phyloP scores from a whole-genome alignment of 2,797 vertebrate species.

The Catharus ustulatus region DNA sequence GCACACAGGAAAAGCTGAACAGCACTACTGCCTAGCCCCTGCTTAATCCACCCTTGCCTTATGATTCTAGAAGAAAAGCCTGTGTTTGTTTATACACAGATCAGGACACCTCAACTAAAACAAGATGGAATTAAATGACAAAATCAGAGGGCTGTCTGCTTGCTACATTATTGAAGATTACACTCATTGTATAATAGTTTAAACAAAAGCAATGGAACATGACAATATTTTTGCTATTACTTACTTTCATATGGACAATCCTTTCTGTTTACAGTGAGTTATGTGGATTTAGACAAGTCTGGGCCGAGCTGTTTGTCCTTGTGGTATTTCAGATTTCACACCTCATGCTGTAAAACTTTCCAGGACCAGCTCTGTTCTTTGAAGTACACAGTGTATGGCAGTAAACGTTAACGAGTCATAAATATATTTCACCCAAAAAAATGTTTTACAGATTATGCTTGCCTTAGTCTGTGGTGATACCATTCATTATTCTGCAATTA shows the following conservation, averaged over 20 bases:
- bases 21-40: not conserved
- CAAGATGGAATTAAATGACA: not conserved
- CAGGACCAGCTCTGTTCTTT: slow-evolving; percentile 45
- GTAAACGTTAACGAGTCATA: slow-evolving; percentile 26
- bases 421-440: not conserved
- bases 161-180: not conserved
- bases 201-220: not conserved
- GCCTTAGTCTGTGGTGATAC: not conserved
- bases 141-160: not conserved
- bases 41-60: not conserved
- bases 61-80: not conserved
- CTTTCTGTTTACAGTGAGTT: not conserved
- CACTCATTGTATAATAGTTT: not conserved
- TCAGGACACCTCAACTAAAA: not conserved
- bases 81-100: not conserved
- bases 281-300: not conserved
- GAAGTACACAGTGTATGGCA: slow-evolving; percentile 10
- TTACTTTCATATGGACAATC: not conserved
- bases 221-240: not conserved
- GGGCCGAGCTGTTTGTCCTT: slow-evolving; percentile 21
- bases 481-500: slow-evolving; percentile 24
- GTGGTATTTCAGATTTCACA: slow-evolving; percentile 62
- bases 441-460: not conserved
- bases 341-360: slow-evolving; percentile 50
- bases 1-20: not conserved